Evolutionary conservation across 2,797 vertebrate genomes (phyloP).

Genomic region (Simalia tracyae): DNA sequence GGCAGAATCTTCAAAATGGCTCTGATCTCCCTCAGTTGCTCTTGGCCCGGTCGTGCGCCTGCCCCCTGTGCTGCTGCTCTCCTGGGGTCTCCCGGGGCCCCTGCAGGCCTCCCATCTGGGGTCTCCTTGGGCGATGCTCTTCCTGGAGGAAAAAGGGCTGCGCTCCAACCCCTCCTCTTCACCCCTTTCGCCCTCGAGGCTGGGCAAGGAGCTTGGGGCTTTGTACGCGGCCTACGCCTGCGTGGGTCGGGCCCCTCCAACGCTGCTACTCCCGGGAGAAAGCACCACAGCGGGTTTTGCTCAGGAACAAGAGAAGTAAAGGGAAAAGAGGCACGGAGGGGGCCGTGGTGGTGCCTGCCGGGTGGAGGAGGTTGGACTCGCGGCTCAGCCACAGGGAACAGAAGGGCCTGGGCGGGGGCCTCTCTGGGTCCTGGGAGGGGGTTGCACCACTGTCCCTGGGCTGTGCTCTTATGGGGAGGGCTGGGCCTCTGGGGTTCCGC

Average conservation of each 20-base stretch:
- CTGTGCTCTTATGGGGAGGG: background rate
- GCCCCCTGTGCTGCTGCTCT: background rate
- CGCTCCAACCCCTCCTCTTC: background rate
- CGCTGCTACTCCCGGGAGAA: background rate
- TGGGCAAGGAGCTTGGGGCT: background rate
- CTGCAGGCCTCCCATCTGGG: background rate
- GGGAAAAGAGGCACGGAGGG: background rate
- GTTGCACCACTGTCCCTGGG: no score
- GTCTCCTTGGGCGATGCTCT: background rate
- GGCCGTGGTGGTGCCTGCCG: no score
- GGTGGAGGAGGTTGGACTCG: background rate
- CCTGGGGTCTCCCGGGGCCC: background rate
- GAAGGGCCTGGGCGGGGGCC: background rate
- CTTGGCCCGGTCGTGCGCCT: background rate
- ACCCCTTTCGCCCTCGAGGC: background rate
- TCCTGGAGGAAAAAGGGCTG: background rate
- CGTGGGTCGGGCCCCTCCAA: background rate
- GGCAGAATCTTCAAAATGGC: background rate
- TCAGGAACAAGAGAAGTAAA: no score
- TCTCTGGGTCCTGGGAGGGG: background rate
- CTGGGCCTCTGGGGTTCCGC: background rate
- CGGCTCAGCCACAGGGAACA: no score
- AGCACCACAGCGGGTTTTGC: rapidly evolving
- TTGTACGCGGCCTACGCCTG: no score
- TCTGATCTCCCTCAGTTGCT: no score